These are phyloP conservation scores for Microplitis demolitor DNA, from an alignment of 1,140 invertebrate species.

Conservation along the genomic window DNA sequence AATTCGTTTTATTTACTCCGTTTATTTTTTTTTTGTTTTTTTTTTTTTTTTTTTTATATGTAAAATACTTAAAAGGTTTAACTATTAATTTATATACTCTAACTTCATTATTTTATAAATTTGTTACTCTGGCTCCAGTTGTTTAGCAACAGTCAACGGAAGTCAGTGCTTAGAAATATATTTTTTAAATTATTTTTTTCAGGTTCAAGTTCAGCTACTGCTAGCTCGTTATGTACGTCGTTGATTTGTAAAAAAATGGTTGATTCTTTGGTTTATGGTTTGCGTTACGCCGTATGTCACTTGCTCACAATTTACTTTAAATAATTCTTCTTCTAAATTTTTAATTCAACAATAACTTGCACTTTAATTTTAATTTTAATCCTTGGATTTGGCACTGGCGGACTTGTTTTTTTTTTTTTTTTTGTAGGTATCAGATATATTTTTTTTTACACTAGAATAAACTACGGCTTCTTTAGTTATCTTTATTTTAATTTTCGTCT, in stretches of 20 bases:
- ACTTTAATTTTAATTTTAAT: slow-evolving; percentile 30
- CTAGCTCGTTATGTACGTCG: slow-evolving; percentile 34
- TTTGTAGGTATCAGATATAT: slow-evolving; percentile 49
- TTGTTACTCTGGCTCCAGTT: slow-evolving; percentile 11
- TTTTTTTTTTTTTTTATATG: slow-evolving; percentile 26
- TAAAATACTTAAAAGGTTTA: slow-evolving; percentile 32
- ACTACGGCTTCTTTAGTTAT: slow-evolving; percentile 52
- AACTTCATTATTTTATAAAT: neutral
- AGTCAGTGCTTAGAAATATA: slow-evolving; percentile 1
- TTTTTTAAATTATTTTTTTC: slow-evolving; percentile 19
- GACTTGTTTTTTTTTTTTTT: slow-evolving; percentile 44
- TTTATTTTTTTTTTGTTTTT: too few species aligned
- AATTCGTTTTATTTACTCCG: slow-evolving; percentile 21
- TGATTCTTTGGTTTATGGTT: slow-evolving; percentile 61
- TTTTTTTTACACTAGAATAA: slow-evolving; percentile 60
- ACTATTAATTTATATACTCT: slow-evolving; percentile 29
- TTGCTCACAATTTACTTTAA: slow-evolving; percentile 14
- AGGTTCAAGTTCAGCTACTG: neutral
- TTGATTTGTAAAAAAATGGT: slow-evolving; percentile 61
- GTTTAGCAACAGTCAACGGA: slow-evolving; percentile 21
- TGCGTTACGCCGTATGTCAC: slow-evolving; percentile 5
- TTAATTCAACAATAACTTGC: slow-evolving; percentile 32
- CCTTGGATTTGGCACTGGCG: slow-evolving; percentile 60
- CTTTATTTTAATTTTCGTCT: slow-evolving; percentile 39
- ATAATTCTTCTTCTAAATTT: slow-evolving; percentile 21